Evolutionary conservation across 2,797 vertebrate genomes (phyloP), one percentile per base, ranked within the genome.

Genomic region (Pelochelys cantorii): DNA sequence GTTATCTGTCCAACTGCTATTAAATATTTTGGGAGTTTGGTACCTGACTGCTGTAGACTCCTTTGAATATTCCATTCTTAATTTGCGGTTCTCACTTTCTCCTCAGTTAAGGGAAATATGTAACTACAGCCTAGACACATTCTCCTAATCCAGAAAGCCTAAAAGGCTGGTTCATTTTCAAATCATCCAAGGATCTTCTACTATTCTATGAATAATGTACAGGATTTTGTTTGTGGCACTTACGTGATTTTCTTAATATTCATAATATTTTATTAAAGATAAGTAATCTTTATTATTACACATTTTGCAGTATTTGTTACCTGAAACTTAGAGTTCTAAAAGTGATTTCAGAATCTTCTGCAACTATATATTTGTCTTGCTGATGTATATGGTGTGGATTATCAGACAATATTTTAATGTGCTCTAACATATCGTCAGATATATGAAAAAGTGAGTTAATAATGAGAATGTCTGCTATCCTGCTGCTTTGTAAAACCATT

Each of bases 401-500:
- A 97, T 92, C 85, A 56, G 84, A 62, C 90, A 55, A 23, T 81
- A 87, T 89, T 86, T 94, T 96, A 95, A 93, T 93, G 83, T 93
- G 86, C 84, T 90, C 90, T 96, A 95, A 93, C 56, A 2, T 91
- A 94, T 97, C 96, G 96, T 91, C 85, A 90, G 93, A 95, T 94
- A 94, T 89, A 89, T 96, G 91, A 95, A 95, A 93, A 94, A 93
- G 87, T 65, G 90, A 96, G 90, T 92, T 96, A 97, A 96, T 97
- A 97, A 91, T 81, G 87, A 90, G 89, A 95, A 96, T 93, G 93
- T 95, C 97, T 93, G 93, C 96, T 97, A 90, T 97, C 97, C 94
- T 96, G 93, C 96, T 97, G 92, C 96, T 97, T 97, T 97, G 96
- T 90, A 95, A 98, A 97, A 97, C 96, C 95, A 88, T 97, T 94